Evolutionary conservation across 2,797 vertebrate genomes (phyloP), one percentile per base, ranked within the genome.

Genomic region (Loriculus beryllinus): DNA sequence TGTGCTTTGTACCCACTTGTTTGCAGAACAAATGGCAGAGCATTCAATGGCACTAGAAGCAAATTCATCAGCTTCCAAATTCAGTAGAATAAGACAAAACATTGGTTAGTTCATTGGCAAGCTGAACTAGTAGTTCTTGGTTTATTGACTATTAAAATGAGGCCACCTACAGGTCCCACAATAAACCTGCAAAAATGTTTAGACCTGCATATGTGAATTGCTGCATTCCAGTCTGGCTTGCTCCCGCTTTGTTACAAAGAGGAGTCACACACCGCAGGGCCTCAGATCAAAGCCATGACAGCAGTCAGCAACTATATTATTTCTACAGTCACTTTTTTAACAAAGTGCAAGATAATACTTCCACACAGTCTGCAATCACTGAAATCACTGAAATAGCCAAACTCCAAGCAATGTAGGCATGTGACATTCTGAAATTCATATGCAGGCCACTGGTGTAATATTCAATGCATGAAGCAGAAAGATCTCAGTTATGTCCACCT

Each of bases 71-170:
- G 31, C 76, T 72, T 86, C 82, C 62, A 54, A 33, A 29, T 70
- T 89, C 39, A 29, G 43, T 17, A 78, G 8, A 60, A 10, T 57
- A 70, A 75, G 47, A 76, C 19, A 81, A 76, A 91, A n/a, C 2
- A 3, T 83, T 90, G 47, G 42, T 69, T 72, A 82, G 57, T 31
- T 62, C 17, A 12, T 8, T 49, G 60, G 23, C 15, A 88, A 91
- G 77, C 15, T 71, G 70, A 86, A 35, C 35, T 63, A 82, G 72
- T 76, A 72, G 47, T 69, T 88, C 39, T 82, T 75, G 49, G 40
- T 77, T 94, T 95, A 86, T 71, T 95, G 86, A 69, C 91, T 96
- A 72, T 96, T 95, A 88, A 93, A 91, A 90, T 89, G 91, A 91
- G 88, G 89, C 79, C 91, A 91, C 74, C 91, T 96, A 92, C 93